Evolutionary conservation across 2,888 invertebrate genomes (phyloP).

Genomic region (Drosophila leonis): DNA sequence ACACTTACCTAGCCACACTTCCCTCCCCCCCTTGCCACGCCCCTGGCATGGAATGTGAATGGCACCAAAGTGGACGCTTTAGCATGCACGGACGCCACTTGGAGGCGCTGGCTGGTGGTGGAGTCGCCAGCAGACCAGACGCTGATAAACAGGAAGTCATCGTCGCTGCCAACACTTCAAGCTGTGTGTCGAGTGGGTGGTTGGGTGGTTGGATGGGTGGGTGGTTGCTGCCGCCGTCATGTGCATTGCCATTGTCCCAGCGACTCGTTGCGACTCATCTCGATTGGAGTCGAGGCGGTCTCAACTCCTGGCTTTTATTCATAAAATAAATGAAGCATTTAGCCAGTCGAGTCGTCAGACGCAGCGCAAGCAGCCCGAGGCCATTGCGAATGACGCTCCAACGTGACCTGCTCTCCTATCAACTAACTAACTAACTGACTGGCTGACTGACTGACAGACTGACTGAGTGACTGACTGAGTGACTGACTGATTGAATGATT

Average conservation of each 20-base stretch:
- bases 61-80: conserved; percentile 80
- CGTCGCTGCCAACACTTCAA: conserved; percentile 74
- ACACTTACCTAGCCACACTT: not conserved
- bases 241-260: conserved; percentile 49
- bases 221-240: conserved; percentile 6
- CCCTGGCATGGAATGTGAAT: conserved; percentile 61
- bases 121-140: conserved; percentile 54
- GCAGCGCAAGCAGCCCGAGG: conserved; percentile 47
- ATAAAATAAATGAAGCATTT: conserved; percentile 82
- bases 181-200: conserved; percentile 71
- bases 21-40: not conserved
- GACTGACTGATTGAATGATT: conserved; percentile 14
- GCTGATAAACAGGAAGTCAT: conserved; percentile 78
- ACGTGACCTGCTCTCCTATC: conserved; percentile 8
- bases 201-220: conserved; percentile 23
- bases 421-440: conserved; percentile 27
- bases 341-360: conserved; percentile 59
- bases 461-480: not conserved
- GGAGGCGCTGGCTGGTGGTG: conserved; percentile 39
- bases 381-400: conserved; percentile 32
- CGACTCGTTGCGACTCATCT: conserved; percentile 24
- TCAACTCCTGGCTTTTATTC: conserved; percentile 64
- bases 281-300: conserved; percentile 27
- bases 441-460: conserved; percentile 34
- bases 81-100: conserved; percentile 81